phyloP scores from a whole-genome alignment of 2,797 vertebrate species.

The Enteromius thamalakanensis region DNA sequence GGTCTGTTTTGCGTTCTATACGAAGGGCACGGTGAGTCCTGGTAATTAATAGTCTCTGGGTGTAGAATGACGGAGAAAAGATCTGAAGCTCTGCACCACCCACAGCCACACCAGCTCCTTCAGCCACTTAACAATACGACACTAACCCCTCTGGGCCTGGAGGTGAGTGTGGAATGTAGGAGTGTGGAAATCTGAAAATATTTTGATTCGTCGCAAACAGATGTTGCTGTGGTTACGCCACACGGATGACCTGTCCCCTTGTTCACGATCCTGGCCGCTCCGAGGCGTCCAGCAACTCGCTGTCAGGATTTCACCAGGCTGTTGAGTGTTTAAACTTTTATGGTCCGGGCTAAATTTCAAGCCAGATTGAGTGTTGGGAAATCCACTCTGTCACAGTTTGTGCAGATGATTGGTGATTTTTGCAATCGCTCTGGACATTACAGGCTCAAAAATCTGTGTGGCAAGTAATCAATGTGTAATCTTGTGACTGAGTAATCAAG shows the following conservation, averaged over 20 bases:
- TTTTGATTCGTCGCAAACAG: conserved; percentile 13
- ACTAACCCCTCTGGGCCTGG: conserved; percentile 20
- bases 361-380: conserved; percentile 10
- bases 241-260: conserved; percentile 15
- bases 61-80: conserved; percentile 23
- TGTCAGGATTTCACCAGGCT: conserved; percentile 1
- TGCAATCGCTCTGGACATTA: background rate
- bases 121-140: conserved; percentile 20
- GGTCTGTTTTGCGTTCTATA: background rate
- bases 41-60: conserved; percentile 27
- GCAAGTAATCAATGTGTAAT: background rate
- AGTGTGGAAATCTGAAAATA: conserved; percentile 37
- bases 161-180: conserved; percentile 48
- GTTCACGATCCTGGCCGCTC: conserved; percentile 17
- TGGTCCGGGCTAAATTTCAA: background rate
- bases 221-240: conserved; percentile 18
- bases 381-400: background rate
- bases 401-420: background rate
- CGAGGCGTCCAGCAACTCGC: background rate
- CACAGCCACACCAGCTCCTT: conserved; percentile 40
- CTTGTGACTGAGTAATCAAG: background rate
- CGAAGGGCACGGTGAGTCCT: conserved; percentile 3
- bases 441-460: background rate
- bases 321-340: background rate
- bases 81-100: conserved; percentile 37